Evolutionary conservation across 2,888 invertebrate genomes (phyloP).

Genomic region (Strigamia maritima): DNA sequence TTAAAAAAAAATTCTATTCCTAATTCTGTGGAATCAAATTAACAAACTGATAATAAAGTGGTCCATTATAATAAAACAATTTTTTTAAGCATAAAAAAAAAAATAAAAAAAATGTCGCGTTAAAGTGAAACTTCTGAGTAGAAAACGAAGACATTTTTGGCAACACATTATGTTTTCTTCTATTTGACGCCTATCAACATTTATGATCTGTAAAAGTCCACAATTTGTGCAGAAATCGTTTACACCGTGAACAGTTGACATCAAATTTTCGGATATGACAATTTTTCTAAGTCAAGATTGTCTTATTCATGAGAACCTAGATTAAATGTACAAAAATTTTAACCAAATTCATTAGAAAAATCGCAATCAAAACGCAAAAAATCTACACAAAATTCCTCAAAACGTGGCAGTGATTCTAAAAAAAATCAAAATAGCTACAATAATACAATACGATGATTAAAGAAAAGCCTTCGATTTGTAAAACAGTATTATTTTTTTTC

Average conservation of each 20-base stretch:
- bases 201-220: conserved; percentile 29
- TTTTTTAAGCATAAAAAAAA: not conserved
- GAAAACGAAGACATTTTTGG: not conserved
- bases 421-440: not conserved
- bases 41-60: not conserved
- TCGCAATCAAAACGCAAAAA: not conserved
- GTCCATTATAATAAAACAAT: not conserved
- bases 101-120: too few relatives aligned
- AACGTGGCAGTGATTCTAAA: conserved; percentile 24
- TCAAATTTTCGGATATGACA: conserved; percentile 29
- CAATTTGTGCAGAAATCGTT: conserved; percentile 31
- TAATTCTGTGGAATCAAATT: not conserved
- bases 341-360: not conserved
- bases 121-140: too few relatives aligned
- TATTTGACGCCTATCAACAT: conserved; percentile 28
- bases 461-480: not conserved
- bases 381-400: not conserved
- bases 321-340: not conserved
- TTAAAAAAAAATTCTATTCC: not conserved
- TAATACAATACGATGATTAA: not conserved
- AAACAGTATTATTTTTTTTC: not conserved
- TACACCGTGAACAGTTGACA: conserved; percentile 32
- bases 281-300: conserved; percentile 23
- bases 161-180: not conserved
- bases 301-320: not conserved